Percentiles rank a stretch among this genome's conserved stretches.
phyloP scores from a whole-genome alignment of 1,140 invertebrate genomes.

The Zaprionus ornatus region DNA sequence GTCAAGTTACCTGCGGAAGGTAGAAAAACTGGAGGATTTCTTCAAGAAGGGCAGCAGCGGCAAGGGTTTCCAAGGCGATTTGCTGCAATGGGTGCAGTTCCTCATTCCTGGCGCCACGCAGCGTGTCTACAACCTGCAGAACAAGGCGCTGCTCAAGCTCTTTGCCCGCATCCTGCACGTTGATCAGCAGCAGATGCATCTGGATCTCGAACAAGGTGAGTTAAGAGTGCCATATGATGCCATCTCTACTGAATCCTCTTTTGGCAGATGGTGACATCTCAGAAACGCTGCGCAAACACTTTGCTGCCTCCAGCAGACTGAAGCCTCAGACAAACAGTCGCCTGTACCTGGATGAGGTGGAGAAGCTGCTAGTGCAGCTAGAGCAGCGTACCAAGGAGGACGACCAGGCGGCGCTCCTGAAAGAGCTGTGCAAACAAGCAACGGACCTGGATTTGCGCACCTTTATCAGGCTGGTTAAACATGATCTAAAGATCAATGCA shows the following conservation, averaged over 20 bases:
- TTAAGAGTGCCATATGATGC: not conserved
- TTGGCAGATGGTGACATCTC: slow-evolving; percentile 90
- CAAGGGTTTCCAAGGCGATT: slow-evolving; percentile 90
- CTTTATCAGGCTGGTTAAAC: slow-evolving; percentile 93
- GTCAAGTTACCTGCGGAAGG: slow-evolving; percentile 93
- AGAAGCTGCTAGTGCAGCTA: slow-evolving; percentile 89
- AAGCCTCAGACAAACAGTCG: slow-evolving; percentile 88
- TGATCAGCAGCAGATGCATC: slow-evolving; percentile 92
- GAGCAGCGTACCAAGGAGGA: slow-evolving; percentile 93
- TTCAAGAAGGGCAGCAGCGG: slow-evolving; percentile 77
- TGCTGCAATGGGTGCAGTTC: slow-evolving; percentile 92
- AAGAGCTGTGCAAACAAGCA: slow-evolving; percentile 90
- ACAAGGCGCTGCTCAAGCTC: slow-evolving; percentile 95
- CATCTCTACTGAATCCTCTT: not conserved
- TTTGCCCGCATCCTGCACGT: slow-evolving; percentile 92
- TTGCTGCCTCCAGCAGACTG: slow-evolving; percentile 87
- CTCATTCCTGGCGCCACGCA: slow-evolving; percentile 93
- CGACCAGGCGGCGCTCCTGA: slow-evolving; percentile 92
- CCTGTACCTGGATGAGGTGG: slow-evolving; percentile 91
- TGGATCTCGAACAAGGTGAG: slow-evolving; percentile 89
- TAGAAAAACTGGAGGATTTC: slow-evolving; percentile 88
- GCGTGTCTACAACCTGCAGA: slow-evolving; percentile 95
- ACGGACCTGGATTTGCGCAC: slow-evolving; percentile 93
- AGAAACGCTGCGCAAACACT: slow-evolving; percentile 93
- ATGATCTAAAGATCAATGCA: slow-evolving; percentile 95